phyloP scores from a whole-genome alignment of 2,113 vertebrate genomes.

The Lepisosteus oculatus region DNA sequence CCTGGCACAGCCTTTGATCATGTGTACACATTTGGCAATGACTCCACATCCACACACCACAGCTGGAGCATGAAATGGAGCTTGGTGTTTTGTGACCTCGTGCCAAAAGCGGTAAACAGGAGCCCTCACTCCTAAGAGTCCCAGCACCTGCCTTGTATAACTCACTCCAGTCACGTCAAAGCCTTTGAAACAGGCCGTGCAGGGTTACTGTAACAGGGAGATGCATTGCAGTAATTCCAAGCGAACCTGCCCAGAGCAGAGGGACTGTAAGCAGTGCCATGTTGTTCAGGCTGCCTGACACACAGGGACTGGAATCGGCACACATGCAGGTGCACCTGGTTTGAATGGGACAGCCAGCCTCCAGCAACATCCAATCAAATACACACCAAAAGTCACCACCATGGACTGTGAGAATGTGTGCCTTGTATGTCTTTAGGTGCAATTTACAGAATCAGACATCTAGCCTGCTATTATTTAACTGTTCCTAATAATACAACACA shows the following conservation, averaged over 20 bases:
- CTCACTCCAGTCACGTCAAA: neutral
- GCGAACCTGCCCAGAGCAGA: neutral
- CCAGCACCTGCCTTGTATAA: neutral
- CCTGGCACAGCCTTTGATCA: neutral
- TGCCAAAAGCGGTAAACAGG: neutral
- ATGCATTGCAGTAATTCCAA: neutral
- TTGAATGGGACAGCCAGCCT: neutral
- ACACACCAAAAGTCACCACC: no score
- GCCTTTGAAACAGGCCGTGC: neutral
- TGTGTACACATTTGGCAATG: neutral
- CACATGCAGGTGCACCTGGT: neutral
- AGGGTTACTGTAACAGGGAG: neutral
- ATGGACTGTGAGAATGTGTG: no score
- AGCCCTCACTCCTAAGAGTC: neutral
- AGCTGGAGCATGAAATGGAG: neutral
- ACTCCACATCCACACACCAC: neutral
- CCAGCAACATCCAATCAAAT: no score
- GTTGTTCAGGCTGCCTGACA: neutral
- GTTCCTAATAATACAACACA: no score
- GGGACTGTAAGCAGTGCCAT: neutral
- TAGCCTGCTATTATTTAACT: neutral
- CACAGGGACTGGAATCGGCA: neutral
- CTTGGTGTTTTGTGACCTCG: neutral
- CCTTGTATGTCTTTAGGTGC: no score
- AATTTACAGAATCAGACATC: neutral